Percentiles rank a stretch among this genome's conserved stretches.
Evolutionary conservation across 2,888 invertebrate species (phyloP).

Genomic region (Diplolepis rosae): DNA sequence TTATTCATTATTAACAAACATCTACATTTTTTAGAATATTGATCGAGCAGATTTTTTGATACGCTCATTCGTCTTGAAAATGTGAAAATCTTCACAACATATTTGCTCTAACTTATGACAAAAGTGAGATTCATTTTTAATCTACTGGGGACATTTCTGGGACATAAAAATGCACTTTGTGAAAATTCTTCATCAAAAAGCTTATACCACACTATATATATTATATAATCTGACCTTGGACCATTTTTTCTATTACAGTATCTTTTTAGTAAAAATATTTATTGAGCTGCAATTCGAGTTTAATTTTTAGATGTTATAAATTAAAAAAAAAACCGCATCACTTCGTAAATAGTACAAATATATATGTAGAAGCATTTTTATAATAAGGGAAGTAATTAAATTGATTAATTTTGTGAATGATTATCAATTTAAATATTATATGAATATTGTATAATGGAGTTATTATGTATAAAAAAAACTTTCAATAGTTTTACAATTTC

Average conservation of each 20-base stretch:
- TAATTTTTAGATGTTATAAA: not conserved
- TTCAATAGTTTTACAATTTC: no score
- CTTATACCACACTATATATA: not conserved
- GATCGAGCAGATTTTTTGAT: not conserved
- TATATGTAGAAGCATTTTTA: no score
- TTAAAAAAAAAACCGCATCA: not conserved
- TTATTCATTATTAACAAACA: not conserved
- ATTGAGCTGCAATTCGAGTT: not conserved
- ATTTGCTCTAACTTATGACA: not conserved
- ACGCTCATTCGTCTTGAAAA: constrained; percentile 17
- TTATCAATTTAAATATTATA: no score
- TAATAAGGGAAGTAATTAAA: no score
- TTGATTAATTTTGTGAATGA: no score
- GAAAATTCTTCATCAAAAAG: constrained; percentile 7
- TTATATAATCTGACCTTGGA: constrained; percentile 18
- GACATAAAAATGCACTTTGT: constrained; percentile 20
- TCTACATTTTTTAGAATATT: not conserved
- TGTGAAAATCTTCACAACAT: constrained; percentile 6
- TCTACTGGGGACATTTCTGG: not conserved
- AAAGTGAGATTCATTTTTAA: constrained; percentile 3
- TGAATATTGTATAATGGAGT: no score
- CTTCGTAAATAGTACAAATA: no score
- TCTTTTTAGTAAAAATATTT: not conserved
- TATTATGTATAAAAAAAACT: no score
- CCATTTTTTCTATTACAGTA: not conserved